These are phyloP conservation scores for Drosophila hawaiiensis DNA, from an alignment of 2,888 invertebrate genomes.

Conservation along the genomic window DNA sequence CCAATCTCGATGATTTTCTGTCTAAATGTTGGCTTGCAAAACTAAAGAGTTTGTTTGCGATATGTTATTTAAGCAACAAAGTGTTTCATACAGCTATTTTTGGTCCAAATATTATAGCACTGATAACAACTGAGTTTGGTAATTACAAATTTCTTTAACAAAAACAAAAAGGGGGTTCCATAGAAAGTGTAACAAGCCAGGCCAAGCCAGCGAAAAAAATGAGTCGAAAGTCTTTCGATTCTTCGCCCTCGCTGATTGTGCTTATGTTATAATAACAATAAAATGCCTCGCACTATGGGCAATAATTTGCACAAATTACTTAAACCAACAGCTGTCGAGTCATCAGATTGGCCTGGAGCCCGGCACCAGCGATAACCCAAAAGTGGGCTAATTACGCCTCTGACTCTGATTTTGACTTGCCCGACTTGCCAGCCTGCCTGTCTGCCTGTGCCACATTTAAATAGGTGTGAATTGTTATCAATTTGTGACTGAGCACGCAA, in stretches of 20 bases:
- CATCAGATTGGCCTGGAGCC: conserved; percentile 40
- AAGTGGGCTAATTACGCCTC: conserved; percentile 65
- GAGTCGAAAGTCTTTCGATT: conserved; percentile 37
- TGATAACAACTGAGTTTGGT: not conserved
- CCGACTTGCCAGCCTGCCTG: too few relatives aligned
- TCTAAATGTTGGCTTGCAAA: not conserved
- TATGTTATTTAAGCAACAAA: not conserved
- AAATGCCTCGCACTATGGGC: conserved; percentile 58
- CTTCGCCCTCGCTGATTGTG: conserved; percentile 30
- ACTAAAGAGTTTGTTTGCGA: not conserved
- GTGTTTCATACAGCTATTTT: not conserved
- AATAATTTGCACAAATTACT: conserved; percentile 69
- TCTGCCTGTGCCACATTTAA: conserved; percentile 47
- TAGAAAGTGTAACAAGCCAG: not conserved
- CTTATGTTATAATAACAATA: conserved; percentile 60
- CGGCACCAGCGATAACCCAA: conserved; percentile 18
- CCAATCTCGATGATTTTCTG: not conserved
- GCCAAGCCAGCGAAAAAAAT: conserved; percentile 6
- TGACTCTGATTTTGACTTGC: not conserved
- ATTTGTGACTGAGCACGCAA: conserved; percentile 42
- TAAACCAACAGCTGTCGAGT: conserved; percentile 42
- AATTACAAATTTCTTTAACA: accelerated
- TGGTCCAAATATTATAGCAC: accelerated
- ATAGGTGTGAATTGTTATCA: conserved; percentile 70
- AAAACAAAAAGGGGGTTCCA: not conserved